Evolutionary conservation across 2,888 invertebrate genomes (phyloP), one percentile per base, ranked within the genome.

Genomic region (Drosophila nr. perissopoda): DNA sequence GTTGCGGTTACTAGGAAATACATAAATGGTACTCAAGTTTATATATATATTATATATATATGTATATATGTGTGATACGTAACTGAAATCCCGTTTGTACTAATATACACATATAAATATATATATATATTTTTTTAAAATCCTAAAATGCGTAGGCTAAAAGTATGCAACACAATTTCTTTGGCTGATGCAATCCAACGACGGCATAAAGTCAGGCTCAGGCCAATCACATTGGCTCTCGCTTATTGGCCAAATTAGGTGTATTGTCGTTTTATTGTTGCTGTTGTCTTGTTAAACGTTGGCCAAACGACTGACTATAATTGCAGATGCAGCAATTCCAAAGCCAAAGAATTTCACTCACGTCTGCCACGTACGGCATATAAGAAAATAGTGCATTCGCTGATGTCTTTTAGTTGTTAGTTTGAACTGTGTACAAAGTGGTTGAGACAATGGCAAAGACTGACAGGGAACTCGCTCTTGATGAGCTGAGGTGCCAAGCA

Each of bases 311-410:
- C 80, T 75, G 69, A 51, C 80, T 75, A 83, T 86, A 88, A 90
- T 87, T 90, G 87, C 87, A 87, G 90, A 87, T 86, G 89, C 84
- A 89, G 87, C 90, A 83, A 87, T 87, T 87, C 77, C 72, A 63
- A 21, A 73, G 65, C 69, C 54, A 73, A 75, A 73, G 80, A 89
- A 85, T 87, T 85, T 85, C 84, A 85, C 85, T 78, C 69, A 69
- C 74, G 66, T 62, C 66, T 71, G 66, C 60, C 58, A 45, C 71
- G 72, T 56, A 66, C 53, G 36, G 38, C 70, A 75, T 84, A 85
- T 89, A 85, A 87, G 88, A 89, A 78, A 87, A 74, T 74, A 66
- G 42, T 73, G 80, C 78, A 71, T 16, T 54, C 36, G 51, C 25
- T 34, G 53, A 36, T 59, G 58, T 49, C 67, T 60, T 76, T 89